Base-by-base conservation (phyloP, 1,140 invertebrate genomes). In the Drosophila varians region DNA sequence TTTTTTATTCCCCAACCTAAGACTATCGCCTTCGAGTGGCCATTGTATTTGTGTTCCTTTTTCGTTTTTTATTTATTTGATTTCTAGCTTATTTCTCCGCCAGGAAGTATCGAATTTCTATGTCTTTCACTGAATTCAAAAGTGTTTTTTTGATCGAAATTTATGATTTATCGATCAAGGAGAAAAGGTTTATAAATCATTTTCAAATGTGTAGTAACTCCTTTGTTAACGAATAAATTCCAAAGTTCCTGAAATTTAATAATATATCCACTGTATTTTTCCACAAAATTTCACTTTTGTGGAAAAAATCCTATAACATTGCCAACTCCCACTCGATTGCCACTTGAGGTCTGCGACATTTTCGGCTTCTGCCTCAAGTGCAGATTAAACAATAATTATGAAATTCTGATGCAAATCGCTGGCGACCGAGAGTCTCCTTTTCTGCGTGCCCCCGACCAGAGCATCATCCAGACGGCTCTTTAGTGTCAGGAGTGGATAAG, bases 301-400 rank as follows among this genome's bases (percentile, higher is more conserved):
- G 25, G 6, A 9, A 19, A 45, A 23, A 48, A 65, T 64, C 36
- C 4, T 21, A 45, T 45, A 12, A 11, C 6, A 34, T 36, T 45
- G 34, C 11, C 16, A 58, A 23, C 9, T 43, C 14, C 9, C 4
- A 73, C 11, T 23, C 16, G 18, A 7, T 18, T 25, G 23, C 4
- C n/a, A 25, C 48, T 68, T 34, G 3, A 71, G 45, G 9, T 47
- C 25, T 84, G 54, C 72, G 51, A 86, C 75, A 75, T 61, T 79
- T 26, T 42, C 48, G 43, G 23, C 5, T 14, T 45, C 31, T 11
- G 26, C 18, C 56, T 86, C 73, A 70, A 86, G 80, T 77, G 82
- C 66, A 86, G 52, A 77, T 86, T 80, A 86, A 86, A 86, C 82
- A 86, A 86, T 86, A 86, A 86, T 86, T 86, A 87, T 86, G 62